Evolutionary conservation across 1,140 invertebrate species (phyloP), one percentile per base, ranked within the genome.

Genomic region (Ctenoplectra terminalis): DNA sequence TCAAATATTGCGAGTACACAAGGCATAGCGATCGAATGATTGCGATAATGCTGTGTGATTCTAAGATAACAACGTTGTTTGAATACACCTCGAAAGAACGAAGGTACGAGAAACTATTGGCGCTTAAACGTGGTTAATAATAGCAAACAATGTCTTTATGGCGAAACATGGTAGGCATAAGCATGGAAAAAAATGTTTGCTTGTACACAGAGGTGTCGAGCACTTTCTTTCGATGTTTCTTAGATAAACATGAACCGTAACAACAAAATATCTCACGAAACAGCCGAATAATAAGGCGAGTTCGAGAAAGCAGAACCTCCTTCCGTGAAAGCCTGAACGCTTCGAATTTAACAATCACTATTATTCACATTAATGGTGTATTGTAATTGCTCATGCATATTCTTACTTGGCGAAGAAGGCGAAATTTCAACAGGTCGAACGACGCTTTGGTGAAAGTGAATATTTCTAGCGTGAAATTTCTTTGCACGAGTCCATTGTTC

Each of bases 381-480:
- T 75, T 17, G 26, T 50, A 70, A 70, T 78, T 48, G 37, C 9
- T 23, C 26, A 29, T 58, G 54, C n/a, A 31, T 34, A 37, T 23
- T 13, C 29, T 26, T 11, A 17, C 20, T 37, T 48, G 23, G 31
- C 23, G 58, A 46, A 17, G 29, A 26, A 60, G 23, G n/a, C 26
- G 52, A 37, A 26, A 48, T 37, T 37, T 31, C 43, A 37, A 48
- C 43, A 48, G 31, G 48, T 50, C 8, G 69, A 66, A 37, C n/a
- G 23, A 83, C 46, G 31, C 58, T 64, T 73, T 26, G 82, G 82
- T 76, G 75, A 86, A 84, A 86, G 83, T 81, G 81, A 76, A 84
- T 54, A 80, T 43, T 20, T 63, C 5, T 26, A 75, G n/a, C n/a
- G 54, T 81, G 76, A 85, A 71, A 75, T 60, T 84, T 74, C 43